Percentiles rank a stretch among this genome's conserved stretches.
Conservation (phyloP, 2,888 invertebrate genomes). For the Leptura quadrifasciata region DNA sequence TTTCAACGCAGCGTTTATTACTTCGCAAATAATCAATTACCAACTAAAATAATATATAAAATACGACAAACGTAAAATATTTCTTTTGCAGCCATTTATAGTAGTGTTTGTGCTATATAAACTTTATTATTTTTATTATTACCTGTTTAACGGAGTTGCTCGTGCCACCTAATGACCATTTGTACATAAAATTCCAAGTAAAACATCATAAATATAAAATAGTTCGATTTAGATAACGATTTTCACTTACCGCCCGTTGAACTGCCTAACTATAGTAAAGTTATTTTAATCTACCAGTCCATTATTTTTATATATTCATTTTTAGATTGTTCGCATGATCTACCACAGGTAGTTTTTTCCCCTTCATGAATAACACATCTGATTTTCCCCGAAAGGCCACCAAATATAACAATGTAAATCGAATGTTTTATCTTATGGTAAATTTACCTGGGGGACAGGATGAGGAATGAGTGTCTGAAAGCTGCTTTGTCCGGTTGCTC, state of each 20-base stretch:
- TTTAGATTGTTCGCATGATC: slow-evolving; percentile 4
- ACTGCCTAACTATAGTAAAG: neutral
- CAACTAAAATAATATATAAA: too few relatives aligned
- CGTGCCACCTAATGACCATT: neutral
- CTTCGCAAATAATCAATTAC: too few relatives aligned
- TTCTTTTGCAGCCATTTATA: too few relatives aligned
- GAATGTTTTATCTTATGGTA: neutral
- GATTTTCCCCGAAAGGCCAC: neutral
- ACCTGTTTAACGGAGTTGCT: neutral
- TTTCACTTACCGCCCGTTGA: slow-evolving; percentile 8
- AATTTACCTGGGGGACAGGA: slow-evolving; percentile 3
- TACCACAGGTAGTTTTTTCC: neutral
- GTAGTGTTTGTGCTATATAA: neutral
- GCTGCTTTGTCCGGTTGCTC: neutral
- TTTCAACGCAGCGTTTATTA: too few relatives aligned
- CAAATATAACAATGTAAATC: neutral
- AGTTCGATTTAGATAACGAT: slow-evolving; percentile 11
- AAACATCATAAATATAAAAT: slow-evolving; percentile 1
- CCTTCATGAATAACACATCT: slow-evolving; percentile 4
- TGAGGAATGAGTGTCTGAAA: neutral
- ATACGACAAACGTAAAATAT: too few relatives aligned
- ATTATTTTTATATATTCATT: slow-evolving; percentile 12
- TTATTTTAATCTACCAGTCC: slow-evolving; percentile 22
- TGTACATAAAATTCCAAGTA: slow-evolving; percentile 8
- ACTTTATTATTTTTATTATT: neutral